These are phyloP conservation scores for Thymelicus acteon DNA, from an alignment of 2,888 invertebrate genomes.

Conservation along the genomic window DNA sequence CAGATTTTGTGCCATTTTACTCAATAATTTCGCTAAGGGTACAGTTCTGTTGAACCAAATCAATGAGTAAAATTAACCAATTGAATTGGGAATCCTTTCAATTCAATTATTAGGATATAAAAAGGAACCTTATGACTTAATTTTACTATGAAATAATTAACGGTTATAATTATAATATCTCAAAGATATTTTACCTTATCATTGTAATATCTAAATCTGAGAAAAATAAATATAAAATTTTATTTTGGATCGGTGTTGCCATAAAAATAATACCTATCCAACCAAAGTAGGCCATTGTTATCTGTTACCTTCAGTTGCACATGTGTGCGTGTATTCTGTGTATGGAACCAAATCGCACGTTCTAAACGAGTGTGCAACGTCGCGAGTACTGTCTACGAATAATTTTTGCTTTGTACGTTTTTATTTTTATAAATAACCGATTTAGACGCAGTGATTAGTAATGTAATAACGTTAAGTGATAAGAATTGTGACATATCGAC, in stretches of 20 bases:
- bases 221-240: too few relatives aligned
- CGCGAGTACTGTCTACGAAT: conserved; percentile 80
- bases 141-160: too few relatives aligned
- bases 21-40: too few relatives aligned
- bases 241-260: conserved; percentile 46
- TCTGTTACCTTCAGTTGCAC: conserved; percentile 67
- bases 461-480: conserved; percentile 78
- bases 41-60: too few relatives aligned
- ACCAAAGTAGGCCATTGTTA: conserved; percentile 52
- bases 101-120: too few relatives aligned
- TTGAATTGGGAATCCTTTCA: too few relatives aligned
- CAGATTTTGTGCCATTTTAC: too few relatives aligned
- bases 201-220: too few relatives aligned
- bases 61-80: too few relatives aligned
- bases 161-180: too few relatives aligned
- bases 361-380: conserved; percentile 82
- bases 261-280: conserved; percentile 41
- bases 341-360: conserved; percentile 77
- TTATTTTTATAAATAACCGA: conserved; percentile 81
- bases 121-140: too few relatives aligned
- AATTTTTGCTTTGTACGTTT: conserved; percentile 82
- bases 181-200: too few relatives aligned
- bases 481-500: conserved; percentile 78
- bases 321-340: conserved; percentile 57
- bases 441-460: conserved; percentile 74